phyloP scores from a whole-genome alignment of 2,113 vertebrate genomes.

The Stigmatopora nigra region DNA sequence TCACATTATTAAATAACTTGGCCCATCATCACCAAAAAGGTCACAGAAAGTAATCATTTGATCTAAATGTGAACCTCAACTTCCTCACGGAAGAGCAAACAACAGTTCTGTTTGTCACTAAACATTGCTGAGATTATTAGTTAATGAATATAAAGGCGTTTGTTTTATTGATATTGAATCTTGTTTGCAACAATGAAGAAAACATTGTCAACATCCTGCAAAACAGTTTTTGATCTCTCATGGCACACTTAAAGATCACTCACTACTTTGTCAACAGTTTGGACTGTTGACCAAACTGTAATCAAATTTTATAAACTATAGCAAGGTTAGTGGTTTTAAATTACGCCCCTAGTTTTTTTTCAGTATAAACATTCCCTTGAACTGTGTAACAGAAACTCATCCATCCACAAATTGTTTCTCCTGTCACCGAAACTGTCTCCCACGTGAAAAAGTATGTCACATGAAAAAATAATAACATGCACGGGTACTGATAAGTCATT shows the following conservation, averaged over 20 bases:
- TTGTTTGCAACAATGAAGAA: not conserved
- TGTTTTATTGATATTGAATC: not conserved
- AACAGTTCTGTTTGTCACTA: not conserved
- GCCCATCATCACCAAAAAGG: too few species aligned
- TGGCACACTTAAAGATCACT: not conserved
- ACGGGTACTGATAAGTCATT: not conserved
- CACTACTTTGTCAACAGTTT: slow-evolving; percentile 51
- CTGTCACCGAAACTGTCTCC: slow-evolving; percentile 1
- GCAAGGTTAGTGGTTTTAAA: not conserved
- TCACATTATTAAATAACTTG: too few species aligned
- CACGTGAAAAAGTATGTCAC: slow-evolving; percentile 17
- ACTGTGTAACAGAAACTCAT: slow-evolving; percentile 3
- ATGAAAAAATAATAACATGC: slow-evolving; percentile 17
- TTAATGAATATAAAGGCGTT: not conserved
- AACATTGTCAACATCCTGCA: not conserved
- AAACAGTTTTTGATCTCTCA: not conserved
- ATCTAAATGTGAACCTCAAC: too few species aligned
- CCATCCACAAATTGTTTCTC: not conserved
- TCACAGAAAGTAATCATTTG: too few species aligned
- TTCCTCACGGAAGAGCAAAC: not conserved
- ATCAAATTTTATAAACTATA: not conserved
- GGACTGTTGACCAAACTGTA: not conserved
- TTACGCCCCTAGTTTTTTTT: slow-evolving; percentile 6
- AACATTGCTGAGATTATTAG: not conserved
- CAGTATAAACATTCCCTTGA: not conserved